Evolutionary conservation across 35 echinoderm and acorn worm genomes (phyloP).

Genomic region (Ptychodera flava): DNA sequence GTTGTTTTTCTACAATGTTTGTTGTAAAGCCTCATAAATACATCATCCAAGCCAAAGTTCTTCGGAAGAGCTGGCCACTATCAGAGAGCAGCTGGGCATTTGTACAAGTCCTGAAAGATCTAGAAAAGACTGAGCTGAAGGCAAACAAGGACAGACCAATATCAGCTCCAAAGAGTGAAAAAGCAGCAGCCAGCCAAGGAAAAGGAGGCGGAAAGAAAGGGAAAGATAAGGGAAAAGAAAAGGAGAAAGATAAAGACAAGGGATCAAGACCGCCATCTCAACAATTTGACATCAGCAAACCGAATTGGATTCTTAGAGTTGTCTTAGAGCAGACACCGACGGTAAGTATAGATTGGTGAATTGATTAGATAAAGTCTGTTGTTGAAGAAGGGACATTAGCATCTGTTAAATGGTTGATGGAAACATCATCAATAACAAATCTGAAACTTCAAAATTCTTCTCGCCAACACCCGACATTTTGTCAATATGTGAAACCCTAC

Average conservation of each 20-base stretch:
- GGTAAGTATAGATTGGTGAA: slow-evolving; percentile 30
- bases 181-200: slow-evolving; percentile 40
- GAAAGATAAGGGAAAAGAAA: slow-evolving; percentile 88
- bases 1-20: slow-evolving; percentile 7
- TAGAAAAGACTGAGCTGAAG: slow-evolving; percentile 93
- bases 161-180: slow-evolving; percentile 72
- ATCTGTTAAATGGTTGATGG: too few relatives aligned
- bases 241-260: slow-evolving; percentile 81
- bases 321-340: slow-evolving; percentile 95
- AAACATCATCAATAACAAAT: too few relatives aligned
- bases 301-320: slow-evolving; percentile 84
- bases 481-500: too few relatives aligned
- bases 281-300: slow-evolving; percentile 94
- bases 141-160: slow-evolving; percentile 80
- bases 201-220: slow-evolving; percentile 75
- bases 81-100: slow-evolving; percentile 99
- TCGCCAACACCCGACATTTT: too few relatives aligned
- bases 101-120: slow-evolving; percentile 89
- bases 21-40: slow-evolving; percentile 88
- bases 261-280: slow-evolving; percentile 87
- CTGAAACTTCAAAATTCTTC: too few relatives aligned
- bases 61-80: slow-evolving; percentile 94
- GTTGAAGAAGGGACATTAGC: too few relatives aligned
- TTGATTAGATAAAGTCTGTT: too few relatives aligned
- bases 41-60: slow-evolving; percentile 91